phyloP scores from a whole-genome alignment of 1,140 invertebrate species.

The Ctenoplectra terminalis region DNA sequence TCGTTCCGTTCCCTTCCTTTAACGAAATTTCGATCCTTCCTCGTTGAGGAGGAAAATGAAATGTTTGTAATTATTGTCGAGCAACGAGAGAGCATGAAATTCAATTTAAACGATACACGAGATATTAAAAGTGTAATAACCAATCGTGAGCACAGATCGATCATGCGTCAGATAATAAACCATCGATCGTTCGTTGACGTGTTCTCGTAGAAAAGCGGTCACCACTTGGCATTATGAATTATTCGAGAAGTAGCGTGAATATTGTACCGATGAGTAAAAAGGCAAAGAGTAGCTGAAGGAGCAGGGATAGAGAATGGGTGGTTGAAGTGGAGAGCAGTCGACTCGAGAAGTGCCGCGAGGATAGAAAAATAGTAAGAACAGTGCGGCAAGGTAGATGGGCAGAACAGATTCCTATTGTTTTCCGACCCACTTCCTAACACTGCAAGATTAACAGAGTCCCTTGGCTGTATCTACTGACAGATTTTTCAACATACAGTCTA shows the following conservation, averaged over 20 bases:
- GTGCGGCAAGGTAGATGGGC: slow-evolving; percentile 45
- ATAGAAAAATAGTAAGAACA: slow-evolving; percentile 46
- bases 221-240: slow-evolving; percentile 21
- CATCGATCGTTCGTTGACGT: slow-evolving; percentile 1
- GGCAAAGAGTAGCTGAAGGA: slow-evolving; percentile 7
- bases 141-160: neutral
- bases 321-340: slow-evolving; percentile 35
- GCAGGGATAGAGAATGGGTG: slow-evolving; percentile 40
- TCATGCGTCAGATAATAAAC: neutral
- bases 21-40: neutral
- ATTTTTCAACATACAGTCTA: slow-evolving; percentile 62
- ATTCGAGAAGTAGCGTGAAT: slow-evolving; percentile 20
- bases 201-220: neutral
- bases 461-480: slow-evolving; percentile 48
- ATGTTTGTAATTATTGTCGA: neutral
- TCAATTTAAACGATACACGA: neutral
- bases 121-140: neutral
- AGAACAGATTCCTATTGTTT: slow-evolving; percentile 68
- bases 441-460: slow-evolving; percentile 67
- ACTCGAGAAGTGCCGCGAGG: slow-evolving; percentile 40
- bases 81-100: neutral
- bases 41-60: neutral
- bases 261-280: slow-evolving; percentile 28
- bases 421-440: slow-evolving; percentile 70
- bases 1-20: neutral